A percentile compares a stretch with the other conserved stretches of the same genome.
Evolutionary conservation across 2,113 vertebrate species (phyloP).

Genomic region (Cyprinus carpio): DNA sequence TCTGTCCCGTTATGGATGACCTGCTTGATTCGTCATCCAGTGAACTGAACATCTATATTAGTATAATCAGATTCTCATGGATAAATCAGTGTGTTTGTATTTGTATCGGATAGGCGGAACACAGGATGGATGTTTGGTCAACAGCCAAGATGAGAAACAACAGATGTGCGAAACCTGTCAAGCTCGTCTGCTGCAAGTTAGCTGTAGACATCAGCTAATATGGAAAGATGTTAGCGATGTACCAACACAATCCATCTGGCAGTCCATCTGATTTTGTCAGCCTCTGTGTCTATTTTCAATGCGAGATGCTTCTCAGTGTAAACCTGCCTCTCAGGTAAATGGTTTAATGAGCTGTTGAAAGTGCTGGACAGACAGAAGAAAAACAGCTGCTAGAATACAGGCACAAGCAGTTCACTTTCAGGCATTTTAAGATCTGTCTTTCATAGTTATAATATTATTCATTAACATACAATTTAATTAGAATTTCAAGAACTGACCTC

Average conservation of each 20-base stretch:
- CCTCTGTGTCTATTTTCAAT: not conserved
- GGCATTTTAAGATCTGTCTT: not conserved
- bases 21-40: not conserved
- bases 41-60: not conserved
- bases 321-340: constrained; percentile 26
- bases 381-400: not conserved
- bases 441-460: not conserved
- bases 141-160: constrained; percentile 62
- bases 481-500: too few relatives aligned
- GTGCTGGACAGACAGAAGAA: not conserved
- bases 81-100: constrained; percentile 17
- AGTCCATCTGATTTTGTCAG: constrained; percentile 61
- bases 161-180: constrained; percentile 70
- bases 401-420: not conserved
- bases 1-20: too few relatives aligned
- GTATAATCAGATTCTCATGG: not conserved
- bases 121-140: constrained; percentile 61
- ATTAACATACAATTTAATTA: not conserved
- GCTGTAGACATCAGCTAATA: constrained; percentile 58
- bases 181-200: constrained; percentile 59
- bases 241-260: constrained; percentile 57
- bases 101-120: constrained; percentile 45
- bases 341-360: constrained; percentile 19
- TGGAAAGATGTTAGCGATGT: constrained; percentile 64
- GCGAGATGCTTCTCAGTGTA: not conserved